Evolutionary conservation across 2,797 vertebrate genomes (phyloP).

Genomic region (Chaenodraco wilsoni): DNA sequence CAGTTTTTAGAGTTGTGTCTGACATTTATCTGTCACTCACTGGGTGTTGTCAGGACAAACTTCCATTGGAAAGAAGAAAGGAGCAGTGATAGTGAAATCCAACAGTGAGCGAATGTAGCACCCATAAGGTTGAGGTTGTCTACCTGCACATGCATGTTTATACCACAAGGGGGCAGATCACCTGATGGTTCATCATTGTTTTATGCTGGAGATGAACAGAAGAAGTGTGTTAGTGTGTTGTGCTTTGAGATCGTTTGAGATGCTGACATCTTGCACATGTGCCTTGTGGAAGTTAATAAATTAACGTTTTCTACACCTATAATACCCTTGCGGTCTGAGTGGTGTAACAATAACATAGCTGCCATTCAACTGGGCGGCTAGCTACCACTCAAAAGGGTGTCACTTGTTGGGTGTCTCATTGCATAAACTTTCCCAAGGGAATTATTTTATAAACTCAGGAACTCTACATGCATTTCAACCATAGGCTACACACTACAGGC

Average conservation of each 20-base stretch:
- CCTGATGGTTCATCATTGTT: no score
- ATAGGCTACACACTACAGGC: background rate
- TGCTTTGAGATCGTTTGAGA: no score
- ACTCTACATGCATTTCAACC: background rate
- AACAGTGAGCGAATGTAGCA: background rate
- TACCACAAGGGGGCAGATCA: no score
- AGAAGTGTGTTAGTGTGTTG: no score
- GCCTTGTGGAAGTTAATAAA: no score
- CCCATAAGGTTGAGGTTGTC: no score
- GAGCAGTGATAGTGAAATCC: background rate
- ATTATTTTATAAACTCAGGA: background rate
- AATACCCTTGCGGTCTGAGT: no score
- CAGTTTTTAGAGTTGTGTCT: slow-evolving; percentile 25
- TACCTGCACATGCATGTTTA: no score
- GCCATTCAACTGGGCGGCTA: background rate
- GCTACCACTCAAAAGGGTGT: background rate
- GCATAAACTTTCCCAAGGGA: background rate
- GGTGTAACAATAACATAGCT: background rate
- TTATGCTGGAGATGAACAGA: no score
- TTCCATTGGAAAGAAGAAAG: slow-evolving; percentile 20
- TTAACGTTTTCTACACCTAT: no score
- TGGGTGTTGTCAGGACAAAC: slow-evolving; percentile 24
- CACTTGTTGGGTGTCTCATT: background rate
- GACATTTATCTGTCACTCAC: slow-evolving; percentile 29
- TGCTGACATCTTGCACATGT: no score